Evolutionary conservation across 2,113 vertebrate genomes (phyloP).

Genomic region (Cyphomyrus discorhynchus): DNA sequence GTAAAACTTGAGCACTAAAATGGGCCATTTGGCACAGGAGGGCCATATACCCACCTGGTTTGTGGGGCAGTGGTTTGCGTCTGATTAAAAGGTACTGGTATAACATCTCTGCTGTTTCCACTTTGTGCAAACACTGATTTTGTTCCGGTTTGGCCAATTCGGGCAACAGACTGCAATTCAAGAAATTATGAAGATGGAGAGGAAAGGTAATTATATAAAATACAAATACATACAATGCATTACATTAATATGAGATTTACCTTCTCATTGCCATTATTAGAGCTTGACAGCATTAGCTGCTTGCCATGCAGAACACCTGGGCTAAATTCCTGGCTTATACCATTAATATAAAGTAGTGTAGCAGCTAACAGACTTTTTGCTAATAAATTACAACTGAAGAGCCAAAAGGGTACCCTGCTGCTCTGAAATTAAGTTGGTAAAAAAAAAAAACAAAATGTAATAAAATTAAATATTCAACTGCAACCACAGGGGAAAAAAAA

Average conservation of each 20-base stretch:
- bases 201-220: not conserved
- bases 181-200: not conserved
- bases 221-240: not conserved
- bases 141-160: slow-evolving; percentile 85
- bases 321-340: not conserved
- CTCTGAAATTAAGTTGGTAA: not conserved
- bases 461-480: not conserved
- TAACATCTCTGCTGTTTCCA: slow-evolving; percentile 90
- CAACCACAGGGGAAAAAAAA: not conserved
- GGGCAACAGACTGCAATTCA: slow-evolving; percentile 73
- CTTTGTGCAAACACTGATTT: slow-evolving; percentile 96
- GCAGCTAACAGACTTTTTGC: not conserved
- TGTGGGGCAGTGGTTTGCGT: slow-evolving; percentile 91
- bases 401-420: not conserved
- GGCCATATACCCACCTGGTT: slow-evolving; percentile 70
- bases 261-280: not conserved
- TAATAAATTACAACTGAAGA: not conserved
- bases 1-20: not conserved
- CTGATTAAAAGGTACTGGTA: slow-evolving; percentile 87
- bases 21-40: not conserved
- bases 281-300: not conserved
- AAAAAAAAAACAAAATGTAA: not conserved
- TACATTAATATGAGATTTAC: not conserved
- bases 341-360: not conserved
- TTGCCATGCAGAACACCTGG: not conserved